Evolutionary conservation across 2,797 vertebrate species (phyloP), one percentile per base, ranked within the genome.

Genomic region (Sebastes umbrosus): DNA sequence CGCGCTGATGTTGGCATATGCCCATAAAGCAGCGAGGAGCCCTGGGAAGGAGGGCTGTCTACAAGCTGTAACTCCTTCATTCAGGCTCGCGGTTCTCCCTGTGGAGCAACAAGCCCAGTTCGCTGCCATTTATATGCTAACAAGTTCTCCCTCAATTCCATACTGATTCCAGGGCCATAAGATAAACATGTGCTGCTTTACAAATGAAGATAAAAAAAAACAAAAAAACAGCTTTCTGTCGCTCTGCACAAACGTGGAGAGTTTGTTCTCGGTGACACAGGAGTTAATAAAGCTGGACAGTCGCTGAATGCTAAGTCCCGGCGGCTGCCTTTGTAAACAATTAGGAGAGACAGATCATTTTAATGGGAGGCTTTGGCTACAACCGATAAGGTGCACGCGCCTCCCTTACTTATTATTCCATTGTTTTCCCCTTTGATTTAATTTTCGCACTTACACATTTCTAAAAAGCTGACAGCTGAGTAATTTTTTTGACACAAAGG

Each of bases 51-150:
- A 80, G 75, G n/a, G 73, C 82, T 80, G 86, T 89, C 79, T 58
- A 63, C 80, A 71, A 77, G 80, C 83, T 70, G 65, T 59, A 65
- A 62, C 65, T 73, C 81, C 58, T 81, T 86, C 72, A 87, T 83
- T 83, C 67, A 34, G 69, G 54, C 87, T 68, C 4, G 60, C 34
- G 2, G 3, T 29, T 85, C 46, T 89, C 88, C 85, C 89, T n/a
- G 59, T 24, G 75, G 88, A 83, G 73, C 83, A 77, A 80, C 86
- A 74, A 73, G 83, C 78, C 69, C 69, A 27, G 80, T 85, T 88
- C 80, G 59, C 85, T 69, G 82, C 75, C 86, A 91, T 95, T 94
- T 94, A 87, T 91, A 93, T 94, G 90, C 84, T 88, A 91, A 95
- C 91, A 94, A 80, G 72, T 88, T 84, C 63, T 16, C 69, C 63